A percentile compares a stretch with the other conserved stretches of the same genome.
Evolutionary conservation across 2,888 invertebrate species (phyloP).

Genomic region (Tetranychus piercei): DNA sequence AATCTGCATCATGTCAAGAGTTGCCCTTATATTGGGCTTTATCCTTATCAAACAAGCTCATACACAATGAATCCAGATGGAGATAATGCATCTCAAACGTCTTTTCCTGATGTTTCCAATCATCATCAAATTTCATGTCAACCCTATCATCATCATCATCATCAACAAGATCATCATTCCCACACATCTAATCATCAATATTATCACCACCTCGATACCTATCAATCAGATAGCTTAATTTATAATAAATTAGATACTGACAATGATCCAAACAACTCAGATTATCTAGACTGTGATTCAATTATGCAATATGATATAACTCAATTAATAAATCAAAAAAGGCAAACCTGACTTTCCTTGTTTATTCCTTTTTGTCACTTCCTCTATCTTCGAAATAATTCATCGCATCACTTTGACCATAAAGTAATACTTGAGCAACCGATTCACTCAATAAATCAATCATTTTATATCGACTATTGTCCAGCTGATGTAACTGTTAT

Average conservation of each 20-base stretch:
- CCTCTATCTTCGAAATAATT: too few relatives aligned
- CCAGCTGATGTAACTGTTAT: too few relatives aligned
- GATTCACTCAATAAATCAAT: too few relatives aligned
- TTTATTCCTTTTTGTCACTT: too few relatives aligned
- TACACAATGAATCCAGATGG: background rate
- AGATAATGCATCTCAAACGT: background rate
- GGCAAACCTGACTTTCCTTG: background rate
- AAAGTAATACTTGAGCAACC: too few relatives aligned
- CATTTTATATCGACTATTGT: too few relatives aligned
- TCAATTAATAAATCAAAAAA: slow-evolving; percentile 7
- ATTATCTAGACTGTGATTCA: slow-evolving; percentile 4
- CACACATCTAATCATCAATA: background rate
- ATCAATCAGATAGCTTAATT: background rate
- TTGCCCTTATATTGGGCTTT: slow-evolving; percentile 59
- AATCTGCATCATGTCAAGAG: slow-evolving; percentile 94
- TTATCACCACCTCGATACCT: background rate
- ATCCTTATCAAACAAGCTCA: background rate
- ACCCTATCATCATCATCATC: background rate
- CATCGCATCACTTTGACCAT: too few relatives aligned
- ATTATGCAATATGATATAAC: slow-evolving; percentile 5
- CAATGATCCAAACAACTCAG: background rate
- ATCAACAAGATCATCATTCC: background rate
- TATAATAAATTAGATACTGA: background rate
- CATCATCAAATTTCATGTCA: background rate
- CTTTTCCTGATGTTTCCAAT: background rate